A percentile compares a stretch with the other conserved stretches of the same genome.
Conservation (phyloP, 2,888 invertebrate species). For the Cyclophora albipunctata region DNA sequence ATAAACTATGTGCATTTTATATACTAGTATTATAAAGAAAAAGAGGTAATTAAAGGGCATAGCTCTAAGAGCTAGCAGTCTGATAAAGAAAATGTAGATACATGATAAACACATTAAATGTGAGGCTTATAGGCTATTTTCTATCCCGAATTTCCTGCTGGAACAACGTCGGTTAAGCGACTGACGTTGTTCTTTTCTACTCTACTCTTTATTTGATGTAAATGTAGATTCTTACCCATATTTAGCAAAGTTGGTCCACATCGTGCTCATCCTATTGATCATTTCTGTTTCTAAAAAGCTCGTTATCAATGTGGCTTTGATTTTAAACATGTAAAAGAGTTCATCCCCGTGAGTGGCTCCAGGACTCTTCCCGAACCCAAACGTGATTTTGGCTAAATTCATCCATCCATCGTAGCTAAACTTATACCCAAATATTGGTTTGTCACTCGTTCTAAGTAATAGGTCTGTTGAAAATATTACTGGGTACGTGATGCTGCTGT, state of each 20-base stretch:
- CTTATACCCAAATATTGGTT: conserved; percentile 48
- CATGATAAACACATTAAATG: too few species aligned
- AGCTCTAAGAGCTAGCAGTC: too few species aligned
- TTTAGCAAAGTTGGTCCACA: conserved; percentile 67
- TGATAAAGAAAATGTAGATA: too few species aligned
- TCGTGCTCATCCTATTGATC: conserved; percentile 41
- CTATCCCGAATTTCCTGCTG: too few species aligned
- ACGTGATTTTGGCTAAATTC: conserved; percentile 47
- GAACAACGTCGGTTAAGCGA: too few species aligned
- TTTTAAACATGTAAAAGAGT: conserved; percentile 60
- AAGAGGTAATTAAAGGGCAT: too few species aligned
- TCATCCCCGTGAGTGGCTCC: conserved; percentile 66
- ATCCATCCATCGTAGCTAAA: conserved; percentile 52
- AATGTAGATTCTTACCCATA: conserved; percentile 45
- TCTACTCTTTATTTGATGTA: too few species aligned
- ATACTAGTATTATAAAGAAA: too few species aligned
- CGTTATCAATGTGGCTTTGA: conserved; percentile 28
- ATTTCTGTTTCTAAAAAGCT: conserved; percentile 36
- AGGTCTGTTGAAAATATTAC: conserved; percentile 42
- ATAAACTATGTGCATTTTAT: too few species aligned
- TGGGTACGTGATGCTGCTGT: conserved; percentile 49
- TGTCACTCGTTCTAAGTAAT: conserved; percentile 30
- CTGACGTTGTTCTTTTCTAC: too few species aligned
- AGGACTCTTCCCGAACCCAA: conserved; percentile 35
- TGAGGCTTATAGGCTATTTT: too few species aligned